phyloP scores from a whole-genome alignment of 2,797 vertebrate species.

The Pseudochirops corinnae region DNA sequence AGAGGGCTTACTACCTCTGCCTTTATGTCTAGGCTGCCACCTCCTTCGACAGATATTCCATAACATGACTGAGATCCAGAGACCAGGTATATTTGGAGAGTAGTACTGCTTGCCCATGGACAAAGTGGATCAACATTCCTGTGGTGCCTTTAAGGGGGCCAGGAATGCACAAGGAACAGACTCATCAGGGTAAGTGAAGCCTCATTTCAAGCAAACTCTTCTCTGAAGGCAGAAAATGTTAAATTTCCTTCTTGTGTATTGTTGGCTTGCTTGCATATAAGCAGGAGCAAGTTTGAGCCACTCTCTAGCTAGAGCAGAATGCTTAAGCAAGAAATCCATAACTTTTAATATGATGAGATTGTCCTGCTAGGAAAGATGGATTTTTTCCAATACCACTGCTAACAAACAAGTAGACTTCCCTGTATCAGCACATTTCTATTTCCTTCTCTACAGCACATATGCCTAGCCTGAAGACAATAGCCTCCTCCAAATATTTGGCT shows the following conservation, averaged over 20 bases:
- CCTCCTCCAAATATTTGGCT: constrained; percentile 55
- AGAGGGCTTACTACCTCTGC: neutral
- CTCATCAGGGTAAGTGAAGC: constrained; percentile 83
- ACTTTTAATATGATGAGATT: constrained; percentile 94
- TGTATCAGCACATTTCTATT: constrained; percentile 82
- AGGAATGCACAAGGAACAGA: constrained; percentile 77
- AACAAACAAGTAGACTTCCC: constrained; percentile 91
- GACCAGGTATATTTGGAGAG: neutral
- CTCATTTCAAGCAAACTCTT: constrained; percentile 82
- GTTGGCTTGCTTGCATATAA: constrained; percentile 92
- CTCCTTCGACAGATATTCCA: neutral
- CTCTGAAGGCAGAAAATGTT: constrained; percentile 82
- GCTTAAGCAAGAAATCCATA: constrained; percentile 94
- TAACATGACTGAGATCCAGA: neutral
- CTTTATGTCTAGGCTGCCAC: neutral
- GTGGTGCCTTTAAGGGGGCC: neutral
- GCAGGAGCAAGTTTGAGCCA: constrained; percentile 96
- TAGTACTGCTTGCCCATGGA: neutral
- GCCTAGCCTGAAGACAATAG: constrained; percentile 81
- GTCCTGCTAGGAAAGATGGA: constrained; percentile 93
- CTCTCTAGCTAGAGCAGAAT: constrained; percentile 93
- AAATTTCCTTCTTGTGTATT: constrained; percentile 83
- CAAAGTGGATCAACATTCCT: neutral
- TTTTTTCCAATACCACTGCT: constrained; percentile 91
- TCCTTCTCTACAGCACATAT: constrained; percentile 77